phyloP scores from a whole-genome alignment of 92 coral and sea anemone species.

The Hydrozoanthus gracilis region DNA sequence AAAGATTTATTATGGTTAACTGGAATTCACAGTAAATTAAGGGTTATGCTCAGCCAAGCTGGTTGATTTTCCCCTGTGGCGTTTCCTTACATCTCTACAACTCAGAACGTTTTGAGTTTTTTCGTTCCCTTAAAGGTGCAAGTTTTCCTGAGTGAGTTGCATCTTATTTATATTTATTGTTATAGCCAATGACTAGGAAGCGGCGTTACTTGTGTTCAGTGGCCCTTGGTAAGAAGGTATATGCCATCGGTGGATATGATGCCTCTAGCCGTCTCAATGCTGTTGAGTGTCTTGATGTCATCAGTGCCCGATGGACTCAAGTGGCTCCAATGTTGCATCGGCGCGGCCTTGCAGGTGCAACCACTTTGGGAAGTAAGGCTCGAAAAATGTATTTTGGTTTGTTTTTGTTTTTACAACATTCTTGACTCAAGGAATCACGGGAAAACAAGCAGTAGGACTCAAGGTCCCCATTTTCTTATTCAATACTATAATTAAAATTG shows the following conservation, averaged over 20 bases:
- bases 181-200: slow-evolving; percentile 87
- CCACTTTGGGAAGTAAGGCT: slow-evolving; percentile 76
- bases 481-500: too few relatives aligned
- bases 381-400: neutral
- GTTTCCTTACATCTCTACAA: too few relatives aligned
- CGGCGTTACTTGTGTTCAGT: slow-evolving; percentile 93
- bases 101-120: neutral
- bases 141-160: neutral
- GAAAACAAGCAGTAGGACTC: too few relatives aligned
- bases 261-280: slow-evolving; percentile 93
- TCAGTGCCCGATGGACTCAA: slow-evolving; percentile 78
- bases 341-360: slow-evolving; percentile 96
- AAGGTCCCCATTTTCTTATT: too few relatives aligned
- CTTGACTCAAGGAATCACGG: too few relatives aligned
- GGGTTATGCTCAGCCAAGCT: too few relatives aligned
- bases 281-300: slow-evolving; percentile 90
- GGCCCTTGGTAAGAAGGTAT: slow-evolving; percentile 80
- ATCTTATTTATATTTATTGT: neutral
- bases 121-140: neutral
- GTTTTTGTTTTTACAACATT: neutral
- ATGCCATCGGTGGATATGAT: slow-evolving; percentile 97
- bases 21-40: too few relatives aligned
- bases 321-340: slow-evolving; percentile 95
- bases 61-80: too few relatives aligned
- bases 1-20: too few relatives aligned